phyloP scores from a whole-genome alignment of 2,888 invertebrate genomes.

The Ferdinandea cuprea region DNA sequence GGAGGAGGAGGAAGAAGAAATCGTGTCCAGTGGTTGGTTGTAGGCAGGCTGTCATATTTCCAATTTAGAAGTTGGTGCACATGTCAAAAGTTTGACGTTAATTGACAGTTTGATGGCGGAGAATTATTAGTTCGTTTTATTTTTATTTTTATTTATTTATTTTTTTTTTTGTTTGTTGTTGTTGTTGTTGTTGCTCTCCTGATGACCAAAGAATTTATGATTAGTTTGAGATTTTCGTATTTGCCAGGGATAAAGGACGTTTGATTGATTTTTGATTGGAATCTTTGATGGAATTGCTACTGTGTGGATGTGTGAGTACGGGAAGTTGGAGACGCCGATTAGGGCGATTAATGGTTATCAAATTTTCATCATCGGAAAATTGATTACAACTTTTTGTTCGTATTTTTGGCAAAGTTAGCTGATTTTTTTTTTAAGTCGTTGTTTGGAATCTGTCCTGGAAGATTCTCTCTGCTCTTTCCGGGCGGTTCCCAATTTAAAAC shows the following conservation, averaged over 20 bases:
- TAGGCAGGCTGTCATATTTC: constrained; percentile 54
- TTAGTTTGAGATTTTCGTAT: constrained; percentile 39
- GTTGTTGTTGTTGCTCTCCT: not conserved
- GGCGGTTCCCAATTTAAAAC: too few relatives aligned
- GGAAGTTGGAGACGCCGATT: too few relatives aligned
- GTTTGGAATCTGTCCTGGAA: too few relatives aligned
- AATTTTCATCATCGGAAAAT: too few relatives aligned
- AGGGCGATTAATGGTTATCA: too few relatives aligned
- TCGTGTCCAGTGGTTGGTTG: constrained; percentile 47
- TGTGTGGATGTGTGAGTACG: not conserved
- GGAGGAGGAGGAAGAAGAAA: constrained; percentile 22
- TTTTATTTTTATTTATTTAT: not conserved
- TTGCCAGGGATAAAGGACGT: constrained; percentile 36
- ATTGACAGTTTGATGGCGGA: constrained; percentile 64
- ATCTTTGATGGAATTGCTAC: constrained; percentile 14
- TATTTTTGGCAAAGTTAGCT: too few relatives aligned
- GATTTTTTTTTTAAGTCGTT: too few relatives aligned
- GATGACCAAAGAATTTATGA: constrained; percentile 51
- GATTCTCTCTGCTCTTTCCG: too few relatives aligned
- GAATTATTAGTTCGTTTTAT: constrained; percentile 35
- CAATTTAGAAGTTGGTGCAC: constrained; percentile 62
- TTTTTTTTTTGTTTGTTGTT: not conserved
- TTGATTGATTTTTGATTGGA: constrained; percentile 65
- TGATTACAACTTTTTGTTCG: too few relatives aligned
- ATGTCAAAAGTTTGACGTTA: constrained; percentile 69